Percentiles rank a stretch among this genome's conserved stretches.
phyloP scores from a whole-genome alignment of 35 echinoderm and acorn worm genomes.

The Strongylocentrotus purpuratus region DNA sequence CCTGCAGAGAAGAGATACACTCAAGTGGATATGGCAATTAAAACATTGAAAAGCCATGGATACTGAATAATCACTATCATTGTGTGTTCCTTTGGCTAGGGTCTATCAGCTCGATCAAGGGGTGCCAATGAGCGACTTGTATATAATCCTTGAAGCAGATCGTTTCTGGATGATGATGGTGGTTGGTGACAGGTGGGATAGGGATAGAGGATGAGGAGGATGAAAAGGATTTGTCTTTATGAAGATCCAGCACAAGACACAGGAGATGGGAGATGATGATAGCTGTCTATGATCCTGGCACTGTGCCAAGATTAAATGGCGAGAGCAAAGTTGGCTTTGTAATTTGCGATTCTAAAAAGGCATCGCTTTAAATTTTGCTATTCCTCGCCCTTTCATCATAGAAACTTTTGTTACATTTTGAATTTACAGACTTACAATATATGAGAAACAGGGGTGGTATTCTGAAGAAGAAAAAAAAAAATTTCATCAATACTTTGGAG shows the following conservation, averaged over 20 bases:
- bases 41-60: not conserved
- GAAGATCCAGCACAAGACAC: not conserved
- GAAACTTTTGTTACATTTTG: too few species aligned
- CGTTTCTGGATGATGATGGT: not conserved
- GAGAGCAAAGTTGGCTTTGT: not conserved
- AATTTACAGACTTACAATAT: too few species aligned
- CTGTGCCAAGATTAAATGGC: not conserved
- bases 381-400: not conserved
- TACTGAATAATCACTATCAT: not conserved
- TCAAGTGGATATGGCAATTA: conserved; percentile 3
- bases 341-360: too few species aligned
- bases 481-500: too few species aligned
- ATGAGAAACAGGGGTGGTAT: too few species aligned
- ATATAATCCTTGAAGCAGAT: not conserved
- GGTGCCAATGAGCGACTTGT: not conserved
- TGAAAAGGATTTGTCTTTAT: not conserved
- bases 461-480: too few species aligned
- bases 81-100: not conserved
- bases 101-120: not conserved
- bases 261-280: conserved; percentile 9
- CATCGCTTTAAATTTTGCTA: not conserved
- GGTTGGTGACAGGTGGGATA: not conserved
- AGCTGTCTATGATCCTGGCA: not conserved
- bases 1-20: not conserved
- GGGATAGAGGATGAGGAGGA: not conserved